Evolutionary conservation across 2,113 vertebrate species (phyloP).

Genomic region (Bagarius yarrelli): DNA sequence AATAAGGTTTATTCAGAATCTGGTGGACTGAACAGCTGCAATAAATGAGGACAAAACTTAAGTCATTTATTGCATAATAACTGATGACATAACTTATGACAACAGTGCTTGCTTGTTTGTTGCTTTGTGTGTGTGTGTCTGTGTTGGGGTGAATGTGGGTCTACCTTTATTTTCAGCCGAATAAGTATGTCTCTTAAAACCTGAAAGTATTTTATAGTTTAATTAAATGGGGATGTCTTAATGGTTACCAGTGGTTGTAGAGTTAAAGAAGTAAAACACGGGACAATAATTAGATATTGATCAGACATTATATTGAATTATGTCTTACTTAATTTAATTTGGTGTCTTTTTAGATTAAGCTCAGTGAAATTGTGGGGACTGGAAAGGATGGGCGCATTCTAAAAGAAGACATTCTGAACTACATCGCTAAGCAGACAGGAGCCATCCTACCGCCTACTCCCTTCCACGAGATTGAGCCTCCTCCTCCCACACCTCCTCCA

Average conservation of each 20-base stretch:
- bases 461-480: constrained; percentile 78
- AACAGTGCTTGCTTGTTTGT: constrained; percentile 17
- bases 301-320: not conserved
- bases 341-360: constrained; percentile 81
- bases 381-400: constrained; percentile 94
- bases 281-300: not conserved
- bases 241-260: constrained; percentile 36
- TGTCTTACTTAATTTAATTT: not conserved
- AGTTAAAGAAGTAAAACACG: too few relatives aligned
- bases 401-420: constrained; percentile 96
- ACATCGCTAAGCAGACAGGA: constrained; percentile 90
- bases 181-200: constrained; percentile 32
- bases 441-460: constrained; percentile 89
- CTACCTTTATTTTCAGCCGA: not conserved
- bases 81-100: constrained; percentile 30
- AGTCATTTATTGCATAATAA: too few relatives aligned
- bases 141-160: too few relatives aligned
- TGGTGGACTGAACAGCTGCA: constrained; percentile 20
- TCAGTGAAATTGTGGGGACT: constrained; percentile 91
- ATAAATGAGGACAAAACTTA: constrained; percentile 18
- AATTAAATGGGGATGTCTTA: constrained; percentile 36
- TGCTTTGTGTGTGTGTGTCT: too few relatives aligned
- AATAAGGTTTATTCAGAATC: too few relatives aligned
- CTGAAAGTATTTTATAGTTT: constrained; percentile 35
- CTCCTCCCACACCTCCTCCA: constrained; percentile 56